A percentile compares a stretch with the other conserved stretches of the same genome.
Evolutionary conservation across 1,140 invertebrate genomes (phyloP).

Genomic region (Phortica variegata): DNA sequence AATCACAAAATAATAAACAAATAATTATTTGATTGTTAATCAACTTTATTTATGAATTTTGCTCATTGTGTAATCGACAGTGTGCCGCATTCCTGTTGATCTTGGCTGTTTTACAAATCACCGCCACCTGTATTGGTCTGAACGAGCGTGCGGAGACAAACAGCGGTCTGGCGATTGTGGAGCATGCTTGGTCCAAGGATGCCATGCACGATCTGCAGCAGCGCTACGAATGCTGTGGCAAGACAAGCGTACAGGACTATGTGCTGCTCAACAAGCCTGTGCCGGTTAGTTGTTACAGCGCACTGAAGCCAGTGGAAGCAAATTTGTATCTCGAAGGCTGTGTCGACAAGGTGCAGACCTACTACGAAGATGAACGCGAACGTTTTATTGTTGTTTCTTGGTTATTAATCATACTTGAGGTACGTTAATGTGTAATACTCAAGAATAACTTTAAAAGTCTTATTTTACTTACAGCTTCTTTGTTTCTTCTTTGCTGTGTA

Average conservation of each 20-base stretch:
- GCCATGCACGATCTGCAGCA: constrained; percentile 44
- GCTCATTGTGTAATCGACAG: neutral
- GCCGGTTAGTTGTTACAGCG: constrained; percentile 40
- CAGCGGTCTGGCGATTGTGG: constrained; percentile 31
- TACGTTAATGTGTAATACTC: constrained; percentile 9
- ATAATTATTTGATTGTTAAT: neutral
- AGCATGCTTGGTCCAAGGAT: constrained; percentile 44
- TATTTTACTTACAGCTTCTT: constrained; percentile 25
- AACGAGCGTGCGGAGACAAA: constrained; percentile 23
- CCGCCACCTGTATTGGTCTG: constrained; percentile 27
- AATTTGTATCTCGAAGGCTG: constrained; percentile 36
- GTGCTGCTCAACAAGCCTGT: constrained; percentile 31
- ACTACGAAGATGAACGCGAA: constrained; percentile 36
- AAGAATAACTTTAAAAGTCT: neutral
- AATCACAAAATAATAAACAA: too few species aligned
- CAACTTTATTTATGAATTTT: neutral
- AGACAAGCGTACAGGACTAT: constrained; percentile 44
- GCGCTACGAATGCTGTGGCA: constrained; percentile 43
- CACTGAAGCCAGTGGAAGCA: constrained; percentile 25
- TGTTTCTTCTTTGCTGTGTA: constrained; percentile 36
- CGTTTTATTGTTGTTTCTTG: constrained; percentile 39
- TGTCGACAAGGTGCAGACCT: constrained; percentile 37
- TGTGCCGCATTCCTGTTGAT: constrained; percentile 42
- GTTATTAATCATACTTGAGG: constrained; percentile 41
- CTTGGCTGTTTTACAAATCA: constrained; percentile 38